Evolutionary conservation across 2,888 invertebrate species (phyloP), one percentile per base, ranked within the genome.

Genomic region (Junonia oenone): DNA sequence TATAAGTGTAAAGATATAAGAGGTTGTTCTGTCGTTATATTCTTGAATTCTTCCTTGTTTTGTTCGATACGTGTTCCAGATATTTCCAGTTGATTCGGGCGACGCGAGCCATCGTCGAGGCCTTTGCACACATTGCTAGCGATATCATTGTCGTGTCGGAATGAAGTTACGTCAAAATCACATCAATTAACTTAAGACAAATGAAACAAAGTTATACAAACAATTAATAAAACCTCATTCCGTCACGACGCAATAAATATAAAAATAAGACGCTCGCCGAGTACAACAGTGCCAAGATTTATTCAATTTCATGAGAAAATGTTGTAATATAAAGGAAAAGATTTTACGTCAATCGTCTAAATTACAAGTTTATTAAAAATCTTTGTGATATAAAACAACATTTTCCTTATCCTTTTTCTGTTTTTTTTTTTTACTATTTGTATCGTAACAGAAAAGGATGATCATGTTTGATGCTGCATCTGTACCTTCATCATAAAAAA

Each of bases 41-140:
- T 49, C 49, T 59, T 47, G 50, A 53, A 19, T 22, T 52, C 50
- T 52, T 59, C 53, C 29, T 27, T 14, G 15, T 13, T 33, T 46
- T 45, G 53, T 38, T 57, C 56, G n/a, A n/a, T n/a, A n/a, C n/a
- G 48, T 29, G 13, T 55, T 63, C 57, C 57, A 56, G 51, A 57
- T 68, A 71, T 73, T 76, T 83, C 81, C 80, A 73, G 72, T 56
- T 63, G 83, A 83, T 86, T 88, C 87, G 88, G 86, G 88, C 85
- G 83, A 82, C 79, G 69, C 75, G 75, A 64, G 67, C 14, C 22
- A 52, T 72, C 75, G 73, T 63, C 66, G 75, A 76, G 81, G 78
- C 78, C 73, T 82, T 86, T 86, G 88, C 89, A 88, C 89, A 89
- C 89, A 88, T 87, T 85, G 87, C 86, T 87, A 84, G 83, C 78